Evolutionary conservation across 1,140 invertebrate genomes (phyloP), one percentile per base, ranked within the genome.

Genomic region (Pantala flavescens): DNA sequence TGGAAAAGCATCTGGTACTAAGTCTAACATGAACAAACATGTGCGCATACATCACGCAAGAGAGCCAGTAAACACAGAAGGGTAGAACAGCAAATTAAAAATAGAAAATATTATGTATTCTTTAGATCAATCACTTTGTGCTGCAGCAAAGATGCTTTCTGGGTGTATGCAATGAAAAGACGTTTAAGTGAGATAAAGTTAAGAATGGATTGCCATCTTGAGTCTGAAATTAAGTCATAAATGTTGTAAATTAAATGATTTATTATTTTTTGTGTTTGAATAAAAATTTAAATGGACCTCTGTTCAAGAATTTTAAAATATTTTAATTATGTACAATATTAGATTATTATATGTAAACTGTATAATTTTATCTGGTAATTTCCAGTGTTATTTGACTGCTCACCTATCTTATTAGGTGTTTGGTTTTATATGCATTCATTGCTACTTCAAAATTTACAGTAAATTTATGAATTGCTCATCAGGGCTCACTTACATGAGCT

Each of bases 21-120:
- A 94, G 83, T 93, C 91, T 28, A 94, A 94, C 84, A 92, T 94
- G 79, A 93, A 94, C 80, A 93, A 94, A 81, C 92, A 95, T 81
- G 86, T 94, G 55, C 90, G 91, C 81, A 94, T 94, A 78, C 93
- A 95, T 83, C 92, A 94, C 83, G 91, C 92, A 43, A 84, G 92
- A 49, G 92, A 94, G 81, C 90, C 92, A 23, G 88, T 94, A 74
- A 93, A 91, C 77, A 91, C 91, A 10, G 93, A 94, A 82, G 90
- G 90, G 81, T 94, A 88, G 87, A 73, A 3, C 5, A 7, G 49
- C 12, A 12, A 63, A 63, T 14, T 14, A 3, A 7, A 19, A 16
- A 12, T 21, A 12, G n/a, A 63, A 16, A 63, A 63, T 3, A 7
- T 19, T 16, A 63, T 36, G 28, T 36, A 36, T 36, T 36, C 28